Evolutionary conservation across 1,140 invertebrate genomes (phyloP), one percentile per base, ranked within the genome.

Genomic region (Grapholita molesta): DNA sequence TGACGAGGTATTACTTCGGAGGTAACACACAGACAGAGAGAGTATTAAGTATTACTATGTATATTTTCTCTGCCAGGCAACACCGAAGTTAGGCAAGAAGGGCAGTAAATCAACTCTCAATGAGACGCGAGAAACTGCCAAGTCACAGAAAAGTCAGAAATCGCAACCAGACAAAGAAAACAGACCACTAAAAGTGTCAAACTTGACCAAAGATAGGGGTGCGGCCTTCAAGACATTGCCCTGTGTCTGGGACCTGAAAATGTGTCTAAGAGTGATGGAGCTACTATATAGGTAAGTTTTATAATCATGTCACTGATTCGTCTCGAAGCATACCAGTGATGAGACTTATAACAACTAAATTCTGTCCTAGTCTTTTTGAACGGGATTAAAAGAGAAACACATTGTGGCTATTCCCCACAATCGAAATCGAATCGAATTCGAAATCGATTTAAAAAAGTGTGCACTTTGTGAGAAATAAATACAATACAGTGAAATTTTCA

Each of bases 221-320:
- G 84, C 77, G 0, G 82, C 87, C 0, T 91, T 91, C 67, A 90
- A 84, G 64, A 77, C 82, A 0, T 67, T 88, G 68, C 87, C 88
- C 0, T 89, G 84, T 70, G 33, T 89, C 6, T 91, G 89, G 89
- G 81, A 89, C 48, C 64, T 85, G 7, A 70, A 53, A 11, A 33
- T 89, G 8, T 88, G 88, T 66, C 66, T 77, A 3, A 68, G 82
- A 25, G 30, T 90, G 9, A 30, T 87, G 24, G 79, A 85, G 30
- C 67, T 90, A 18, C 69, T 89, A 23, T 89, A 88, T 25, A 80
- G 79, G 88, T 89, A 70, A 65, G 67, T 64, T 30, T 12, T 68
- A 25, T 23, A 66, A 12, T 35, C 3, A 66, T 9, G 33, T 57
- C 53, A 24, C 21, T 68, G 8, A 0, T 2, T 7, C 3, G 18